These are phyloP conservation scores for Sycophaga agraensis DNA, from an alignment of 1,140 invertebrate genomes.

Conservation along the genomic window DNA sequence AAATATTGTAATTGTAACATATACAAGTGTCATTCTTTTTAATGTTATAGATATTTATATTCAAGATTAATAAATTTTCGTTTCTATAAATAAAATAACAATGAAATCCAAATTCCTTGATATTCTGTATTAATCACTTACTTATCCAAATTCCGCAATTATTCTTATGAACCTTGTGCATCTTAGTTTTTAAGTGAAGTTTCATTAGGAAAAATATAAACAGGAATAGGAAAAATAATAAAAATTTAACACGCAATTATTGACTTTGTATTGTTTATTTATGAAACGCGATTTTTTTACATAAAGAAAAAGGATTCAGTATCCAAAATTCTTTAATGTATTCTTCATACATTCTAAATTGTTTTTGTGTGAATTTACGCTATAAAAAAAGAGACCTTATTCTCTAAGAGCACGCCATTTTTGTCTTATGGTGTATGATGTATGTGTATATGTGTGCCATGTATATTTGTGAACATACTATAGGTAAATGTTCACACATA, in stretches of 20 bases:
- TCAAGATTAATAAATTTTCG: conserved; percentile 36
- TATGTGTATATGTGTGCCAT: neutral
- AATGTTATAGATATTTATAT: conserved; percentile 32
- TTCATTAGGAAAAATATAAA: too few relatives aligned
- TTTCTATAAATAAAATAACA: conserved; percentile 21
- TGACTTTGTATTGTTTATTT: conserved; percentile 44
- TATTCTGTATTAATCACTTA: too few relatives aligned
- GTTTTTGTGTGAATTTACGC: conserved; percentile 28
- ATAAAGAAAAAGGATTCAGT: conserved; percentile 36
- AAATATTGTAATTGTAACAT: conserved; percentile 24
- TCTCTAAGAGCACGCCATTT: conserved; percentile 28
- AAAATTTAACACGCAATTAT: conserved; percentile 10
- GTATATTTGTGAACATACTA: neutral
- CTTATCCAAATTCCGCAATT: too few relatives aligned
- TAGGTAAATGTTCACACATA: neutral
- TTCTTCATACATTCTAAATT: conserved; percentile 35
- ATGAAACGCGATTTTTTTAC: conserved; percentile 43
- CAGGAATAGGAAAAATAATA: conserved; percentile 15
- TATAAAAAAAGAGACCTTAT: conserved; percentile 29
- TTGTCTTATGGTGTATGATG: neutral
- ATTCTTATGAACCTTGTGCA: too few relatives aligned
- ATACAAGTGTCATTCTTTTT: conserved; percentile 26
- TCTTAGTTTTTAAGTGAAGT: too few relatives aligned
- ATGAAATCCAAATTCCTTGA: too few relatives aligned
- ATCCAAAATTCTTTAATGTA: conserved; percentile 35